phyloP scores from a whole-genome alignment of 2,888 invertebrate species.

The Strigamia crassipes region DNA sequence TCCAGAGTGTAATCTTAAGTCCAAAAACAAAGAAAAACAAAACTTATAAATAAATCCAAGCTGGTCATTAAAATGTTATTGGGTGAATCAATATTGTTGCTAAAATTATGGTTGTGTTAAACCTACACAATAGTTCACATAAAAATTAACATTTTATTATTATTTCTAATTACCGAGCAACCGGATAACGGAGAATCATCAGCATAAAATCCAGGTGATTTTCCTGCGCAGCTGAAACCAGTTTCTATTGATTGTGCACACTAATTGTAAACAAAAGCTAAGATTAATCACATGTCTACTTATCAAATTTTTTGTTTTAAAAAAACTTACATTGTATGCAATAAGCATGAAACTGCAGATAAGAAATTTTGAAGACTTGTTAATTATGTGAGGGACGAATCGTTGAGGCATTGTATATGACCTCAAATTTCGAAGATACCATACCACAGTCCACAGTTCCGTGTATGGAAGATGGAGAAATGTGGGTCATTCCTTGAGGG shows the following conservation, averaged over 20 bases:
- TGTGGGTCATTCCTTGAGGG: neutral
- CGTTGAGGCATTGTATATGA: conserved; percentile 10
- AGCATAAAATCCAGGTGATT: neutral
- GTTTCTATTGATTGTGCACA: neutral
- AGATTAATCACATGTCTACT: neutral
- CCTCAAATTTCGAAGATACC: neutral
- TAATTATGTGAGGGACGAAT: neutral
- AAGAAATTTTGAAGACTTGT: neutral
- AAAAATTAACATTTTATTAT: neutral
- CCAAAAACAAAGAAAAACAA: no score
- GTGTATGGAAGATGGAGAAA: neutral
- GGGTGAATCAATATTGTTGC: no score
- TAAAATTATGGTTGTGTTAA: no score
- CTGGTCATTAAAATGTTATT: no score
- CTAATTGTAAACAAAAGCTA: neutral
- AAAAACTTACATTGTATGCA: neutral
- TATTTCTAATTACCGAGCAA: neutral
- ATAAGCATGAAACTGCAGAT: neutral
- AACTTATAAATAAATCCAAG: no score
- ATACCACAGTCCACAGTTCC: neutral
- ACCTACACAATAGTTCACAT: neutral
- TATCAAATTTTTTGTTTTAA: neutral
- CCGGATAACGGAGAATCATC: neutral
- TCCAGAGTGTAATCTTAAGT: no score
- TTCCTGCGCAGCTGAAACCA: neutral